These are phyloP conservation scores for Acrossocheilus wenchowensis DNA, from an alignment of 2,797 vertebrate species.

Conservation along the genomic window DNA sequence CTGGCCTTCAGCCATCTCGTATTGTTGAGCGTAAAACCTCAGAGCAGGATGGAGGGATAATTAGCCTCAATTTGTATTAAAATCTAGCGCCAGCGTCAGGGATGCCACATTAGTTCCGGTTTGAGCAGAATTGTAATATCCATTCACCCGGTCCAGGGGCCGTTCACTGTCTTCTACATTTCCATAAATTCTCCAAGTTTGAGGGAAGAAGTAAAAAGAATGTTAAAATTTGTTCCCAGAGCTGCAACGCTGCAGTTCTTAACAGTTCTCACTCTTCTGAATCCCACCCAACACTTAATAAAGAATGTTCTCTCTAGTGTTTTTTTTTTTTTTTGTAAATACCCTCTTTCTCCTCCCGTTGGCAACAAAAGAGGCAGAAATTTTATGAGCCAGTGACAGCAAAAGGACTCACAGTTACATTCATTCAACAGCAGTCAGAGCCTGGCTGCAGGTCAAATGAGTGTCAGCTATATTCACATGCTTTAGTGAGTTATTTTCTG, in stretches of 20 bases:
- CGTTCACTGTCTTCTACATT: constrained; percentile 59
- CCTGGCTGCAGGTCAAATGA: constrained; percentile 73
- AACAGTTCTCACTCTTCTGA: constrained; percentile 66
- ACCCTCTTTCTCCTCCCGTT: constrained; percentile 60
- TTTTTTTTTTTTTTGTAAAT: constrained; percentile 57
- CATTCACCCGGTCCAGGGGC: constrained; percentile 72
- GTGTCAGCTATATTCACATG: constrained; percentile 54
- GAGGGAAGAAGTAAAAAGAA: constrained; percentile 38
- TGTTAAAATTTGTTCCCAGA: constrained; percentile 67
- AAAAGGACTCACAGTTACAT: constrained; percentile 78
- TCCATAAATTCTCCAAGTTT: constrained; percentile 61
- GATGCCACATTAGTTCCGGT: constrained; percentile 81
- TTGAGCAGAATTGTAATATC: constrained; percentile 70
- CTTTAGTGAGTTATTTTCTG: constrained; percentile 38
- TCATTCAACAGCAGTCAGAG: constrained; percentile 67
- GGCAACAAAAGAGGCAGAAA: constrained; percentile 73
- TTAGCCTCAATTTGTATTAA: constrained; percentile 84
- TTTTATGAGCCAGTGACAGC: constrained; percentile 82
- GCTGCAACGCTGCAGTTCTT: constrained; percentile 61
- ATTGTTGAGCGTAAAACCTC: constrained; percentile 60
- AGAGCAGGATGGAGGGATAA: constrained; percentile 70
- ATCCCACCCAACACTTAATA: constrained; percentile 70
- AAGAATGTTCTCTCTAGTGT: constrained; percentile 74
- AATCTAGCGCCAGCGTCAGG: constrained; percentile 69
- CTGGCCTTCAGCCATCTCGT: constrained; percentile 60